Evolutionary conservation across 1,140 invertebrate genomes (phyloP).

Genomic region (Arctopsyche grandis): DNA sequence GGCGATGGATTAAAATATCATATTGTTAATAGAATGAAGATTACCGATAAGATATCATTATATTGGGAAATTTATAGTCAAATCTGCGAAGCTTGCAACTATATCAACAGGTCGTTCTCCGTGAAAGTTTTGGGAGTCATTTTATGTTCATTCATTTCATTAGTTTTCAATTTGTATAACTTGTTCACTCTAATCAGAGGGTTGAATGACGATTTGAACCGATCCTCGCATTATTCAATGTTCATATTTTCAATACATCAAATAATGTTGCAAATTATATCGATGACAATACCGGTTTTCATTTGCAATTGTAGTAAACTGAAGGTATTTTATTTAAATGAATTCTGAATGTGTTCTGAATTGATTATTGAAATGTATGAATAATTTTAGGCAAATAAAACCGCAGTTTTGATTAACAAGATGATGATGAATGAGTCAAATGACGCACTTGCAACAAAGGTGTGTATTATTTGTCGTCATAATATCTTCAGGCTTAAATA

Average conservation of each 20-base stretch:
- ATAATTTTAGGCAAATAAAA: conserved; percentile 28
- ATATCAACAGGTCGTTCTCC: background rate
- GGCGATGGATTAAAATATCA: background rate
- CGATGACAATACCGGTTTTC: background rate
- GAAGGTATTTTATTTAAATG: background rate
- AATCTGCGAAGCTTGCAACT: background rate
- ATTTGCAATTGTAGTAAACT: background rate
- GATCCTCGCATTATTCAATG: too few species aligned
- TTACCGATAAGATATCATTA: background rate
- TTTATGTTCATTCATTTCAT: background rate
- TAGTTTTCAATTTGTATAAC: background rate
- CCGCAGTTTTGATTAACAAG: conserved; percentile 28
- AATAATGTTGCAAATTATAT: background rate
- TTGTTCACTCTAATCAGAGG: background rate
- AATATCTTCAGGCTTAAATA: background rate
- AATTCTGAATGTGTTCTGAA: background rate
- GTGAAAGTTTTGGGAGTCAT: background rate
- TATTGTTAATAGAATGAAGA: background rate
- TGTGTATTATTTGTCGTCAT: background rate
- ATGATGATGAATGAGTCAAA: conserved; percentile 28
- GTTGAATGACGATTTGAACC: background rate
- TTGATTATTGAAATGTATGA: background rate
- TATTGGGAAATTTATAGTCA: conserved; percentile 4
- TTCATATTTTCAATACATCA: conserved; percentile 5
- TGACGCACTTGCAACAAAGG: background rate